phyloP scores from a whole-genome alignment of 2,888 invertebrate species.

The Aromia moschata region DNA sequence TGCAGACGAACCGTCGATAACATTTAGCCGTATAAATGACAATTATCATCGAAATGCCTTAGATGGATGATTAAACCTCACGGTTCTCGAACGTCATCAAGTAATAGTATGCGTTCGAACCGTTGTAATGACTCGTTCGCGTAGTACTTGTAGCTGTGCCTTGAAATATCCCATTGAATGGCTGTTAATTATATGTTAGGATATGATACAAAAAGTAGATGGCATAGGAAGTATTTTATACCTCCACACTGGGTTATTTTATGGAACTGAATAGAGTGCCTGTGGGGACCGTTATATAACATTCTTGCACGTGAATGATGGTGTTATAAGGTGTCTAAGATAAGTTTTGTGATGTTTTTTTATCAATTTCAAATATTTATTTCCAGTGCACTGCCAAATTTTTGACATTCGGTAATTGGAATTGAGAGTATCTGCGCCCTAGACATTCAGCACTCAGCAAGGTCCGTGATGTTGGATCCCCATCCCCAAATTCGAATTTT shows the following conservation, averaged over 20 bases:
- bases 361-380: too few species aligned
- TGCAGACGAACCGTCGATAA: too few species aligned
- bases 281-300: constrained; percentile 6
- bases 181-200: constrained; percentile 8
- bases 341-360: too few species aligned
- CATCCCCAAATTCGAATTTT: too few species aligned
- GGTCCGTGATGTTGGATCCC: too few species aligned
- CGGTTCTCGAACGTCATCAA: constrained; percentile 6
- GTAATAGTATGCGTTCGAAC: constrained; percentile 10
- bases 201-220: constrained; percentile 11
- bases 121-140: constrained; percentile 5
- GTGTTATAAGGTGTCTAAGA: too few species aligned
- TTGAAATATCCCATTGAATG: constrained; percentile 6
- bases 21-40: too few species aligned
- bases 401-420: too few species aligned
- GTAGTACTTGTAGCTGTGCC: constrained; percentile 4
- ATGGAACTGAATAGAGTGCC: constrained; percentile 15
- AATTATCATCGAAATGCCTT: neutral
- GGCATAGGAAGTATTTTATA: constrained; percentile 20
- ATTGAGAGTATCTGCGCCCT: too few species aligned
- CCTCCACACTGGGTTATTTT: constrained; percentile 4
- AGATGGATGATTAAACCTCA: constrained; percentile 4
- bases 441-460: too few species aligned
- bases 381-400: too few species aligned
- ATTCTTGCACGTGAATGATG: too few species aligned